Base-by-base conservation (phyloP, 1,140 invertebrate genomes). In the Musca domestica region DNA sequence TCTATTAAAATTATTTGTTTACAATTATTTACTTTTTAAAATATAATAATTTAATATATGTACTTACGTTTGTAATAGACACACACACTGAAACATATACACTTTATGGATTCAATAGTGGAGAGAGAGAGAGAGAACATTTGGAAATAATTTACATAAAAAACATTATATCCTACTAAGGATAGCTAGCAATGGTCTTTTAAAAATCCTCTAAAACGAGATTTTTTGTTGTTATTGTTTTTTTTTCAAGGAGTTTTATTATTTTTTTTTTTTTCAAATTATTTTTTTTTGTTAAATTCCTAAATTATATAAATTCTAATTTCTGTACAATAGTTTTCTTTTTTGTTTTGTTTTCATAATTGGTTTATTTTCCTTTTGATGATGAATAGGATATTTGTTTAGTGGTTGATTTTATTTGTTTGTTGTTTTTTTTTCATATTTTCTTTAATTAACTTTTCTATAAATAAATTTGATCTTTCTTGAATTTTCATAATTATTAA, bases 381-480 rank as follows among this genome's bases (percentile, higher is more conserved):
- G 34, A 41, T 41, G 34, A 41, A 41, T 41, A 41, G 34, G 34
- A 41, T 41, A 41, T 41, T 41, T 41, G 5, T 30, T 41, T 41
- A 10, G 34, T 41, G 34, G 34, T 41, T 9, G 34, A 41, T 41
- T 41, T 41, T 30, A 4, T 30, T 30, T 12, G 5, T 10, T 41
- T 41, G 34, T 41, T 41, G 34, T 41, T 41, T 5, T 41, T 41
- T 41, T 61, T 56, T 56, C 19, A 6, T 49, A 49, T n/a, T 49
- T 6, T 25, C n/a, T n/a, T 61, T 51, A 51, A 51, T 41, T 61
- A 34, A 20, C 4, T 61, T 61, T 20, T 61, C 56, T 61, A 61
- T 61, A 61, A 61, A 61, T 61, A 61, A 41, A 61, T 61, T 61
- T 61, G 56, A 61, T 61, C 56, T 61, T 61, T 61, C 56, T 61